Evolutionary conservation across 2,797 vertebrate genomes (phyloP), one percentile per base, ranked within the genome.

Genomic region (Graptemys geographica): DNA sequence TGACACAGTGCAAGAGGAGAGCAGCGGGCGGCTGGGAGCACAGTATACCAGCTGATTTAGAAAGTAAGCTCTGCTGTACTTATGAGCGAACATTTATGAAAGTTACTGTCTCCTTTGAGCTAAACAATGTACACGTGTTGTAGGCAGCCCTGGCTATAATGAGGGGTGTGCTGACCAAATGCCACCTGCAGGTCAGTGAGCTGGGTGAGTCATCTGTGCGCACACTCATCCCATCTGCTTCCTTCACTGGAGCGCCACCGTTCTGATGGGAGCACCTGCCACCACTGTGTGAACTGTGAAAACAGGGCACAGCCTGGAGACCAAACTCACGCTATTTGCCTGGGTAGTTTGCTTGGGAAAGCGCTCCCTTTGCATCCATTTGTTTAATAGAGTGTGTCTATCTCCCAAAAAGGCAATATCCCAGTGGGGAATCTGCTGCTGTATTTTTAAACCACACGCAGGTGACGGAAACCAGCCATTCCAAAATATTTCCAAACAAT

Each of bases 331-430:
- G 13, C 81, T 81, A 86, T 90, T 84, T 79, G 89, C 89, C 94
- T 85, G 93, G 90, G n/a, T 62, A 3, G 90, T 3, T 62, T 89
- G 79, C 94, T 93, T 57, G 90, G 93, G 93, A 96, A 97, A 90
- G 79, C 79, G 5, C 59, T 93, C 87, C 90, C 74, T 87, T 56
- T 3, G 0, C 74, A 56, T 37, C 90, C 0, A 0, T 84, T 15
- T 1, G 33, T 13, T 52, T 82, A 7, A 1, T 0, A 1, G 56
- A 1, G 28, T 0, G n/a, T 13, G 44, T 87, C 91, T 92, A 85
- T 85, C 69, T 84, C 65, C 85, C 92, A 3, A 31, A 89, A 47
- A 8, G 56, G 59, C 59, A 1, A 0, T 1, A 1, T 4, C 0
- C 0, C 1, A 16, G 5, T 33, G 69, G 81, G 84, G 65, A 53